These are phyloP conservation scores for Drosophila biarmipes DNA, from an alignment of 1,140 invertebrate species.

Conservation along the genomic window DNA sequence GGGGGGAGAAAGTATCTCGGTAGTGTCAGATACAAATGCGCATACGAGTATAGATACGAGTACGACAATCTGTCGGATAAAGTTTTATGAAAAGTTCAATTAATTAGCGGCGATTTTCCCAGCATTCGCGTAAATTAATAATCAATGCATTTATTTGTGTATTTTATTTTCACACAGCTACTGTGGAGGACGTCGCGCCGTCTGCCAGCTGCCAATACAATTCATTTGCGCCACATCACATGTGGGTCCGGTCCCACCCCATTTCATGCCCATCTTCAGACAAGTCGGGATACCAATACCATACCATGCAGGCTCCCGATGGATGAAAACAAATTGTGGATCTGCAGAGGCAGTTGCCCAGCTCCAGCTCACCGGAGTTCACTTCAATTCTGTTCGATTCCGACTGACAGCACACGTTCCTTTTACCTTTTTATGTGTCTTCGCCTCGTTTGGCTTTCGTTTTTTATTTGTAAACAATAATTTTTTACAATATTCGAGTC, in stretches of 20 bases:
- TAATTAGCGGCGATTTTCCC: slow-evolving; percentile 70
- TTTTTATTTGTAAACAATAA: slow-evolving; percentile 76
- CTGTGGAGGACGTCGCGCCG: slow-evolving; percentile 47
- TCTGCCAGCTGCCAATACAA: slow-evolving; percentile 78
- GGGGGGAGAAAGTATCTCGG: slow-evolving; percentile 46
- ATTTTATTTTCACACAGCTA: slow-evolving; percentile 6
- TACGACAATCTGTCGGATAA: slow-evolving; percentile 45
- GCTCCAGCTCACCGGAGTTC: slow-evolving; percentile 14
- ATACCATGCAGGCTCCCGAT: slow-evolving; percentile 25
- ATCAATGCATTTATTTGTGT: slow-evolving; percentile 52
- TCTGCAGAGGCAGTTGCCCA: slow-evolving; percentile 26
- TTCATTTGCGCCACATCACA: slow-evolving; percentile 73
- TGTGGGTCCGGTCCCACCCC: slow-evolving; percentile 23
- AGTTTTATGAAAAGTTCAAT: slow-evolving; percentile 77
- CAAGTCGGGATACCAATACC: slow-evolving; percentile 3
- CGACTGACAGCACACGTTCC: slow-evolving; percentile 56
- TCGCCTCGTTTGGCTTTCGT: slow-evolving; percentile 41
- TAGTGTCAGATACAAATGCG: slow-evolving; percentile 60
- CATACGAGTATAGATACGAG: slow-evolving; percentile 46
- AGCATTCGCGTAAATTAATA: slow-evolving; percentile 65
- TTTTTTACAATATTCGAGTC: slow-evolving; percentile 61
- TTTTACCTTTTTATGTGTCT: slow-evolving; percentile 58
- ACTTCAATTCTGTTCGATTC: slow-evolving; percentile 16
- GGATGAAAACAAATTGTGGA: slow-evolving; percentile 66
- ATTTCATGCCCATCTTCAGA: slow-evolving; percentile 18